phyloP scores from a whole-genome alignment of 2,797 vertebrate genomes.

The Botia kubotai region DNA sequence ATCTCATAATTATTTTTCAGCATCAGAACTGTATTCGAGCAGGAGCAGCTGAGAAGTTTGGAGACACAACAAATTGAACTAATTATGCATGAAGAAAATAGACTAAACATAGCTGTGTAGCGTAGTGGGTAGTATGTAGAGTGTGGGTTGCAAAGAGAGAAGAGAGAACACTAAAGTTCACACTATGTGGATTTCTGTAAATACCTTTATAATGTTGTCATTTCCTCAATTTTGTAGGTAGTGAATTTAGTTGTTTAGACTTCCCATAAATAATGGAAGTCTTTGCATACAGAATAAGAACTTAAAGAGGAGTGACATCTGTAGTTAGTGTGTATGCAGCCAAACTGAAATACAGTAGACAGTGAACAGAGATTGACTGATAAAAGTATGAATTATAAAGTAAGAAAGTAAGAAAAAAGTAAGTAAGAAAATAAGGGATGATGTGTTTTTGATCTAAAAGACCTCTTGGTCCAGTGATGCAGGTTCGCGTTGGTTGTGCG shows the following conservation, averaged over 20 bases:
- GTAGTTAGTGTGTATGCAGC: too few species aligned
- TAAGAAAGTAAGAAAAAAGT: too few species aligned
- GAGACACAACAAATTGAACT: conserved; percentile 52
- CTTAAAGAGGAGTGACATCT: too few species aligned
- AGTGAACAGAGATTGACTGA: background rate
- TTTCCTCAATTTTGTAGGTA: background rate
- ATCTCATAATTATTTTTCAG: conserved; percentile 53
- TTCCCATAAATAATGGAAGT: too few species aligned
- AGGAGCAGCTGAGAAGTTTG: conserved; percentile 42
- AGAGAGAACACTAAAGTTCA: conserved; percentile 6
- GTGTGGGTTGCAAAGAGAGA: background rate
- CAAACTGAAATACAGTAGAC: background rate
- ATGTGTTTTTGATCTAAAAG: background rate
- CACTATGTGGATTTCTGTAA: background rate
- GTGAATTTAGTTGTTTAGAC: background rate
- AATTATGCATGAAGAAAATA: conserved; percentile 38
- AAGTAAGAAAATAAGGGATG: too few species aligned
- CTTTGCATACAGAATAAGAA: background rate
- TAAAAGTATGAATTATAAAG: too few species aligned
- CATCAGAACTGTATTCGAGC: conserved; percentile 29
- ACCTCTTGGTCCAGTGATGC: too few species aligned
- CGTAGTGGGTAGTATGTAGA: background rate
- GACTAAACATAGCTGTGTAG: conserved; percentile 23
- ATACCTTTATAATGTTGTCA: background rate
- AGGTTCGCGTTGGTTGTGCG: background rate